These are phyloP conservation scores for Virgularia gustaviana DNA, from an alignment of 92 coral and sea anemone species.

Conservation along the genomic window DNA sequence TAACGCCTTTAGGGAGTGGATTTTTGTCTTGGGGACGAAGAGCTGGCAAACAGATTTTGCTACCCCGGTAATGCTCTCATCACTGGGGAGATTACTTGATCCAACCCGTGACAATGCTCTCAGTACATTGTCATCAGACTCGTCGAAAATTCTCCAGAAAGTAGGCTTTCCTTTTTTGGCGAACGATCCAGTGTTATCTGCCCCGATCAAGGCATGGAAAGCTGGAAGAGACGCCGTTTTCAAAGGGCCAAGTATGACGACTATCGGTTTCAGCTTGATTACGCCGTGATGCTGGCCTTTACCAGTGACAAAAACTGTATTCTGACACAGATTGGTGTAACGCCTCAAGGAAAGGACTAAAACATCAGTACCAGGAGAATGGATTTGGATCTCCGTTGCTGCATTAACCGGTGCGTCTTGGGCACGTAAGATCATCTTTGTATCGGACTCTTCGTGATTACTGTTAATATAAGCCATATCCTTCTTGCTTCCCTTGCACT, in stretches of 20 bases:
- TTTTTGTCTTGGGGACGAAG: conserved; percentile 38
- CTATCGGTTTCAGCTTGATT: conserved; percentile 36
- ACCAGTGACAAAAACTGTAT: conserved; percentile 43
- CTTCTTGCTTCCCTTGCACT: conserved; percentile 39
- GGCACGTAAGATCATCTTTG: conserved; percentile 43
- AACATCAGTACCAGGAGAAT: conserved; percentile 41
- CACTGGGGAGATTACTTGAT: conserved; percentile 27
- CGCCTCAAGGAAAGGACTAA: conserved; percentile 36
- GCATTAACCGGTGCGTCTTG: conserved; percentile 32
- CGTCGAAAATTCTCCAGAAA: conserved; percentile 29
- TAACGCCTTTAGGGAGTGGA: conserved; percentile 20
- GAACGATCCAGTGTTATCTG: conserved; percentile 54
- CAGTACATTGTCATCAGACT: conserved; percentile 34
- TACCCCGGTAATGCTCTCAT: conserved; percentile 39
- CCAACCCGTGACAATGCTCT: conserved; percentile 44
- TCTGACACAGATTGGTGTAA: conserved; percentile 12
- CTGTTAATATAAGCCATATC: conserved; percentile 11
- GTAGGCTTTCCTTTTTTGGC: not conserved
- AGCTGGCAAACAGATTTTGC: conserved; percentile 52
- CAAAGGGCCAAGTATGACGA: conserved; percentile 36
- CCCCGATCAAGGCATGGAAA: conserved; percentile 57
- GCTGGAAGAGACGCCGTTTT: conserved; percentile 57
- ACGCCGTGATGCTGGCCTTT: not conserved
- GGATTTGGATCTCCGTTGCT: conserved; percentile 23
- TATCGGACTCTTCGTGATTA: conserved; percentile 49